Base-by-base conservation (phyloP, 2,113 vertebrate species). In the Siniperca chuatsi region DNA sequence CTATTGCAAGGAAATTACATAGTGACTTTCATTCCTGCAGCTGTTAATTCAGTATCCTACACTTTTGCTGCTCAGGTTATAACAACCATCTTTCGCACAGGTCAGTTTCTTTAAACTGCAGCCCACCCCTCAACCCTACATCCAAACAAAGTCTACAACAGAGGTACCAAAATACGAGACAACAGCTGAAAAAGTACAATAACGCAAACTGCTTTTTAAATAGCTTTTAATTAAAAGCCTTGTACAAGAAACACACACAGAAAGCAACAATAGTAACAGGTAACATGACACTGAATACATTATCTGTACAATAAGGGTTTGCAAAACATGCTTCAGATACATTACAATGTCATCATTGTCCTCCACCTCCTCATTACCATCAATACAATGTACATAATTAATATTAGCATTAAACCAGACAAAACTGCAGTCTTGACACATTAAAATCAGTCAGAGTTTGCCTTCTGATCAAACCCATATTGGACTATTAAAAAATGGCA, bases 321-420 rank as follows among this genome's bases (percentile, higher is more conserved):
- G 84, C 83, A 92, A 94, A 95, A 95, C 95, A 96, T 96, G 95
- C 96, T 94, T 95, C 92, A 88, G 89, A 93, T 94, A 96, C 94
- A 95, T 91, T 92, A 95, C 91, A 94, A 92, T 77, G 84, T 91
- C 92, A 88, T 88, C 68, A 75, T 85, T 66, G 77, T 85, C 83
- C 79, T 81, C 86, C 81, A 16, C 42, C 74, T 88, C 88, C 87
- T 84, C 58, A 89, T 83, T 35, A 88, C 89, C 85, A 86, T 86
- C 76, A 89, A 92, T 87, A 91, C 82, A 93, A 93, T 90, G 79
- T 84, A 92, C 88, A 93, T 81, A 88, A 91, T 87, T 94, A 91
- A 84, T 91, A 91, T 94, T 75, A 91, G 85, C 88, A 87, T 83
- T 70, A 87, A 87, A 92, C 37, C 66, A 85, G 73, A 93, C 79